Base-by-base conservation (phyloP, 1,140 invertebrate species). In the Neodiprion virginianus region DNA sequence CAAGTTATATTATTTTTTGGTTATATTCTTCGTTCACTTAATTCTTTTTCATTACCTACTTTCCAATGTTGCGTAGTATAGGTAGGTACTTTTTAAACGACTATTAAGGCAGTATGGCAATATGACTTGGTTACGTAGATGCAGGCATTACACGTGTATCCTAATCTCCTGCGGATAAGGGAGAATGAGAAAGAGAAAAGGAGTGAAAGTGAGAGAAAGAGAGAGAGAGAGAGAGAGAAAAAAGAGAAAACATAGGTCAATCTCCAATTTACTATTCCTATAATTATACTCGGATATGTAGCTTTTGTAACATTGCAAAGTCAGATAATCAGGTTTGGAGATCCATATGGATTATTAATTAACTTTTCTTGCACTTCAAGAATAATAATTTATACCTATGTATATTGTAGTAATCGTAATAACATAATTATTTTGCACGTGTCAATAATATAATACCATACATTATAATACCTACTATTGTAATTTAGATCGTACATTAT, bases 101-200 rank as follows among this genome's bases (percentile, higher is more conserved):
- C 81, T 85, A 84, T 84, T 86, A 86, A 86, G 84, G 84, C 84
- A 86, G 82, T 86, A 84, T 79, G 84, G 84, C 79, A 85, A 82
- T 85, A 79, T 85, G 80, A 80, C 80, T 83, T 80, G 67, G 77
- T 81, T 79, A 75, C 48, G 48, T 73, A 71, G 48, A 71, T 17
- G 21, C 48, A 49, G 70, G 70, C 70, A 21, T 49, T 10, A 71
- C 8, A 61, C n/a, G 28, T 61, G n/a, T 61, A 61, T 61, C 53
- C 53, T 61, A 61, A 61, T 5, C 53, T 61, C 11, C 8, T 61
- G 53, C 28, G 5, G 28, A 40, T 1, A 40, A 40, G 28, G 28
- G 28, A 40, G 28, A 40, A 40, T 40, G 28, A 3, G 50, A 2
- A 53, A 53, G n/a, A 53, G 10, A 53, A 53, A 10, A 1, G 17